Percentiles rank a stretch among this genome's conserved stretches.
Conservation (phyloP, 2,888 invertebrate genomes). For the Rapana venosa region DNA sequence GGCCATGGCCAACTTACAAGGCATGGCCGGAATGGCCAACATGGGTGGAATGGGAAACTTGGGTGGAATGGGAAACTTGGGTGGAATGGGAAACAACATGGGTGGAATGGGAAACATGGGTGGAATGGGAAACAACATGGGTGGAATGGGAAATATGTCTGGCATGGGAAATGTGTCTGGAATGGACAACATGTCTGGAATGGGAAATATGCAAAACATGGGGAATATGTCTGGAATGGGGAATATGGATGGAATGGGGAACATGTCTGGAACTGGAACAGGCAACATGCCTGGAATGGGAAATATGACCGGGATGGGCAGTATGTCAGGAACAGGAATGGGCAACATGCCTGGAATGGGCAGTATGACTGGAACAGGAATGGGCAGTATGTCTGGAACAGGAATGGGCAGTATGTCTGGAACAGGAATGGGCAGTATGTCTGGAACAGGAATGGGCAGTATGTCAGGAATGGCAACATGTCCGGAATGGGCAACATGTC, state of each 20-base stretch:
- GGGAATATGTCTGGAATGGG: neutral
- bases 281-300: neutral
- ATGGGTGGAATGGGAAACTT: neutral
- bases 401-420: neutral
- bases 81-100: slow-evolving; percentile 29
- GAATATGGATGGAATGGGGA: neutral
- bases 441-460: slow-evolving; percentile 22
- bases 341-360: neutral
- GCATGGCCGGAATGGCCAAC: neutral
- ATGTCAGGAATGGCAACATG: neutral
- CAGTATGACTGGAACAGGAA: neutral
- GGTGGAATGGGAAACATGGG: slow-evolving; percentile 31
- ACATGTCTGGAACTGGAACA: neutral
- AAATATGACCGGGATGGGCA: neutral
- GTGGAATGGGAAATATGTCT: slow-evolving; percentile 25
- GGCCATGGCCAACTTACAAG: neutral
- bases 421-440: slow-evolving; percentile 18
- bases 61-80: slow-evolving; percentile 38
- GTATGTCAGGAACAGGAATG: neutral
- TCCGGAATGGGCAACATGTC: slow-evolving; percentile 20
- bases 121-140: slow-evolving; percentile 31
- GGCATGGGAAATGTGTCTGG: slow-evolving; percentile 10
- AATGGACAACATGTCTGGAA: neutral
- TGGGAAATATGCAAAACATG: neutral
- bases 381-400: neutral